Percentiles rank a stretch among this genome's conserved stretches.
Conservation (phyloP, 2,888 invertebrate species). For the Tanypteryx hageni region DNA sequence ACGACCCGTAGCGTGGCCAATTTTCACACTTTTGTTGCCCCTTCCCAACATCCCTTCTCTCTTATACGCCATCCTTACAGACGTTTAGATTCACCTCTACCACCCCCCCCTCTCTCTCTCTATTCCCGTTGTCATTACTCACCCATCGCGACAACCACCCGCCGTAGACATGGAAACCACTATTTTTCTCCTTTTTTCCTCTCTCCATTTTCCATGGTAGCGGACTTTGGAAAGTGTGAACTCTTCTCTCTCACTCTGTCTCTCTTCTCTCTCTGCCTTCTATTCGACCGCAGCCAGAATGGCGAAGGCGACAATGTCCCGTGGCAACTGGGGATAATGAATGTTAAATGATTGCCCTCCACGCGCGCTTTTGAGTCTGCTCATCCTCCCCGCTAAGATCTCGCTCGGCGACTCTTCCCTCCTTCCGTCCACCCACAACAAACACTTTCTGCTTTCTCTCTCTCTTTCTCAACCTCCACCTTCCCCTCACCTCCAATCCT, state of each 20-base stretch:
- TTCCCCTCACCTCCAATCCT: not conserved
- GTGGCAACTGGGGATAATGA: conserved; percentile 1
- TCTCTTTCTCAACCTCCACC: not conserved
- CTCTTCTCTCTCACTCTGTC: too few species aligned
- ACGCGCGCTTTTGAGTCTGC: not conserved
- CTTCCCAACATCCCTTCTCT: not conserved
- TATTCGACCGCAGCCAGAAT: not conserved
- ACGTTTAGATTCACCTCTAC: not conserved
- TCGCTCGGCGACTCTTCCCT: not conserved
- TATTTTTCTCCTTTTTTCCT: not conserved
- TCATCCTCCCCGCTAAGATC: not conserved
- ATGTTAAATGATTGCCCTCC: conserved; percentile 32
- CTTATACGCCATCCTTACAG: not conserved
- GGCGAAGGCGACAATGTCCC: conserved; percentile 17
- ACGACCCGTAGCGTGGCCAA: conserved; percentile 35
- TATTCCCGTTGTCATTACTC: not conserved
- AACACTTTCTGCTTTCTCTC: not conserved
- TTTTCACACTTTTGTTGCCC: conserved; percentile 11
- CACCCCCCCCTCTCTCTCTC: not conserved
- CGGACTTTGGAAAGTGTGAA: not conserved
- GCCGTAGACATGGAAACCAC: not conserved
- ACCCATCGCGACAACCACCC: not conserved
- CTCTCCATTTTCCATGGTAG: not conserved
- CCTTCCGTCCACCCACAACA: not conserved
- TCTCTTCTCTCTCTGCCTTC: not conserved